A percentile compares a stretch with the other conserved stretches of the same genome.
Conservation (phyloP, 2,888 invertebrate genomes). For the Crematogaster levior region DNA sequence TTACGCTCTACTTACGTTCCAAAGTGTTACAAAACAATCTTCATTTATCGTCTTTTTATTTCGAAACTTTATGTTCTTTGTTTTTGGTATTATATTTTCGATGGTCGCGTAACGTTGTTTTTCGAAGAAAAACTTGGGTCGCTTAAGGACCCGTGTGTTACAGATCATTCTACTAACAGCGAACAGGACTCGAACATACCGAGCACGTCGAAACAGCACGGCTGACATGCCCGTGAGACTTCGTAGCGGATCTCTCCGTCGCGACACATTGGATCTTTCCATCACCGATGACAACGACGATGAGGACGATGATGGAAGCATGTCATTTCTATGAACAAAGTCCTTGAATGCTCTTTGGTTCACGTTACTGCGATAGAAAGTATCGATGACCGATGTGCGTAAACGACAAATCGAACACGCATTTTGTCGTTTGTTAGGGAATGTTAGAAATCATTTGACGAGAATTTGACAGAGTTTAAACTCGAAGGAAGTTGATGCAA, state of each 20-base stretch:
- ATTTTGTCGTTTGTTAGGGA: background rate
- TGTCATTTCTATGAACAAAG: constrained; percentile 15
- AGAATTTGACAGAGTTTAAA: background rate
- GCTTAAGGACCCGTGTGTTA: constrained; percentile 45
- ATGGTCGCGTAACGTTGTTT: background rate
- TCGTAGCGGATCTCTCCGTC: constrained; percentile 38
- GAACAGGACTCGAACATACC: constrained; percentile 59
- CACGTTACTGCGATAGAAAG: background rate
- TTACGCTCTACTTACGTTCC: background rate
- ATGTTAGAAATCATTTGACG: background rate
- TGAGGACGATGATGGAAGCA: background rate
- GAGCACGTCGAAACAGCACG: constrained; percentile 70
- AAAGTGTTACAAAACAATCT: background rate
- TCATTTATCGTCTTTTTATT: background rate
- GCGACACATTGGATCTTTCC: constrained; percentile 14
- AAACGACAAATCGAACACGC: background rate
- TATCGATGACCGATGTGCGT: background rate
- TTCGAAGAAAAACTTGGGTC: background rate
- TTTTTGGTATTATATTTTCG: background rate
- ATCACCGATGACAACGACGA: constrained; percentile 24
- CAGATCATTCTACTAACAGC: constrained; percentile 63
- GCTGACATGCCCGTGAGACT: constrained; percentile 55
- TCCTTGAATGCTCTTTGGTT: constrained; percentile 11
- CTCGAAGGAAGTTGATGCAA: background rate
- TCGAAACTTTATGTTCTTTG: background rate